Evolutionary conservation across 2,797 vertebrate species (phyloP).

Genomic region (Sebastolobus alascanus): DNA sequence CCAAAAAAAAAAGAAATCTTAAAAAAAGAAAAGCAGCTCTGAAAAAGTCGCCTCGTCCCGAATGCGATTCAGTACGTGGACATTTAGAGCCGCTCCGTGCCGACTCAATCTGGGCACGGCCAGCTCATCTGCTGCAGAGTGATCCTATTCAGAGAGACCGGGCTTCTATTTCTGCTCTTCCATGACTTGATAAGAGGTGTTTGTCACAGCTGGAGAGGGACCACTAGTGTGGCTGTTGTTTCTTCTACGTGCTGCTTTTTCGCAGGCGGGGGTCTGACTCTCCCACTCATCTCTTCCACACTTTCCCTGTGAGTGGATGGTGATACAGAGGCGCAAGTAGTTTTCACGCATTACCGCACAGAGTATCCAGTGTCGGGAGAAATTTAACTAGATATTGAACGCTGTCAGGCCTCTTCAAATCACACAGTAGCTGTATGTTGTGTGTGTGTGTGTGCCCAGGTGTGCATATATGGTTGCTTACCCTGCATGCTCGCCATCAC

Average conservation of each 20-base stretch:
- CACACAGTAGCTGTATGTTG: conserved; percentile 2
- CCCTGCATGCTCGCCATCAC: not conserved
- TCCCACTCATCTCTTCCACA: conserved; percentile 10
- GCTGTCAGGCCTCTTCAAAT: not conserved
- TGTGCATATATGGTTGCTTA: not conserved
- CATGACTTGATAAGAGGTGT: conserved; percentile 25
- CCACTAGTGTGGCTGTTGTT: conserved; percentile 15
- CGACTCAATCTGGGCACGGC: conserved; percentile 36
- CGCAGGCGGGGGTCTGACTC: conserved; percentile 14
- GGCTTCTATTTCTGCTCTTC: conserved; percentile 40
- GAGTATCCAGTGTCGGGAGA: not conserved
- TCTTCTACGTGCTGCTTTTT: conserved; percentile 27
- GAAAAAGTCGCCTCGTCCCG: conserved; percentile 2
- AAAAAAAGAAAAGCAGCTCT: conserved; percentile 14
- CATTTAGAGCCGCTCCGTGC: conserved; percentile 11
- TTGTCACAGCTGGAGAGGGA: conserved; percentile 49
- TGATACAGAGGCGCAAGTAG: not conserved
- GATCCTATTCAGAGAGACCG: conserved; percentile 45
- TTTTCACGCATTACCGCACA: conserved; percentile 2
- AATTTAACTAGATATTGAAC: conserved; percentile 3
- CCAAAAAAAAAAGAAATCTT: too few relatives aligned
- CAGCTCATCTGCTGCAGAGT: conserved; percentile 30
- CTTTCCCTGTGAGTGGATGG: not conserved
- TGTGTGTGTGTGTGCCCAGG: not conserved
- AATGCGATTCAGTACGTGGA: conserved; percentile 13